Evolutionary conservation across 2,888 invertebrate species (phyloP).

Genomic region (Charanyca ferruginea): DNA sequence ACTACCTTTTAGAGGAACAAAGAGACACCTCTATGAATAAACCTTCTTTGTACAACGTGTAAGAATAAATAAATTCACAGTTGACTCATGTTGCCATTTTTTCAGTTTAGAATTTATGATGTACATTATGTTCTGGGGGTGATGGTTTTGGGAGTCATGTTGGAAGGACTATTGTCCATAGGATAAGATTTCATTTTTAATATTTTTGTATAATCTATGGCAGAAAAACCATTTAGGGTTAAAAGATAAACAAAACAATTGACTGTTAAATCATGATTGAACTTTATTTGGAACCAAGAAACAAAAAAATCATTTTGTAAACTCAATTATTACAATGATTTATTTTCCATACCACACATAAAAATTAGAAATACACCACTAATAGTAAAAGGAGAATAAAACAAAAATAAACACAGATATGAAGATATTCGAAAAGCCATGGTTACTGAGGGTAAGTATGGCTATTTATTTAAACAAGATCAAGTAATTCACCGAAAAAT

Average conservation of each 20-base stretch:
- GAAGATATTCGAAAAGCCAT: neutral
- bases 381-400: constrained; percentile 6
- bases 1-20: neutral
- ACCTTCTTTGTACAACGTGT: neutral
- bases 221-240: neutral
- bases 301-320: neutral
- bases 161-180: too few species aligned
- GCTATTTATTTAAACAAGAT: neutral
- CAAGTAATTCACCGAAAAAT: neutral
- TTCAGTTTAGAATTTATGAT: neutral
- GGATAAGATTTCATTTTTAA: too few species aligned
- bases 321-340: neutral
- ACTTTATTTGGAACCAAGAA: too few species aligned
- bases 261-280: neutral
- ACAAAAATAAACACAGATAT: neutral
- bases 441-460: neutral
- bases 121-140: too few species aligned
- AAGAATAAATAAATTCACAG: neutral
- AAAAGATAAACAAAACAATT: neutral
- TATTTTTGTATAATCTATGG: too few species aligned
- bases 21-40: neutral
- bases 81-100: neutral
- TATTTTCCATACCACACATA: neutral
- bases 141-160: too few species aligned
- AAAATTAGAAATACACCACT: neutral